phyloP scores from a whole-genome alignment of 1,140 invertebrate genomes.

The Bradynema listronoti region DNA sequence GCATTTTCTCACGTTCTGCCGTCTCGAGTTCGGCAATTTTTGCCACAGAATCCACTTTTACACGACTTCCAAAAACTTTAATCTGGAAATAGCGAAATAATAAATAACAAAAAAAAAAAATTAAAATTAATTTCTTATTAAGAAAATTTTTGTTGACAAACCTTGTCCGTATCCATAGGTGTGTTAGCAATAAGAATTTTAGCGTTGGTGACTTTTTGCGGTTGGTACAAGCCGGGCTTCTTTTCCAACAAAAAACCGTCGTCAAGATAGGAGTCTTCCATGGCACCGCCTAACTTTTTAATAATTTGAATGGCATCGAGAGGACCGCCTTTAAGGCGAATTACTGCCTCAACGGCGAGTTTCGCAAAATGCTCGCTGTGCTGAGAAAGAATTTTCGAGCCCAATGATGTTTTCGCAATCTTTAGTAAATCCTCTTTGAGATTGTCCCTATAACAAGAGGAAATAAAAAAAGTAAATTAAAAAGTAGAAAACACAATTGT shows the following conservation, averaged over 20 bases:
- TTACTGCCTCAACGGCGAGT: constrained; percentile 85
- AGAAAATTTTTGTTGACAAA: constrained; percentile 22
- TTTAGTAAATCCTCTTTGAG: constrained; percentile 86
- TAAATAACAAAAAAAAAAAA: not conserved
- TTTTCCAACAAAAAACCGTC: constrained; percentile 97
- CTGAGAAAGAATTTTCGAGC: constrained; percentile 94
- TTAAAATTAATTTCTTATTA: not conserved
- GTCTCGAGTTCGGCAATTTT: constrained; percentile 95
- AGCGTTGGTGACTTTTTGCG: constrained; percentile 80
- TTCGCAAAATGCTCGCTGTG: constrained; percentile 94
- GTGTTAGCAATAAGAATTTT: constrained; percentile 98
- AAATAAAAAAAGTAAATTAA: constrained; percentile 9
- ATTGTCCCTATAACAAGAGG: constrained; percentile 62
- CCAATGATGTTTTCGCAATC: constrained; percentile 91
- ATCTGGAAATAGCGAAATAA: constrained; percentile 25
- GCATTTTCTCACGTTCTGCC: constrained; percentile 99
- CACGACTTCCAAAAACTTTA: constrained; percentile 85
- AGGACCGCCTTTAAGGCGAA: constrained; percentile 88
- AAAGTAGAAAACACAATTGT: constrained; percentile 15
- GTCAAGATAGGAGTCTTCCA: constrained; percentile 92
- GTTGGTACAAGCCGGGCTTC: constrained; percentile 80
- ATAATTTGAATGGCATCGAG: constrained; percentile 94
- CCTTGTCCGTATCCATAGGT: constrained; percentile 99
- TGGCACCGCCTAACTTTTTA: constrained; percentile 82
- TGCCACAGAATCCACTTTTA: constrained; percentile 91